A percentile compares a stretch with the other conserved stretches of the same genome.
Evolutionary conservation across 2,113 vertebrate genomes (phyloP).

Genomic region (Thymallus thymallus): DNA sequence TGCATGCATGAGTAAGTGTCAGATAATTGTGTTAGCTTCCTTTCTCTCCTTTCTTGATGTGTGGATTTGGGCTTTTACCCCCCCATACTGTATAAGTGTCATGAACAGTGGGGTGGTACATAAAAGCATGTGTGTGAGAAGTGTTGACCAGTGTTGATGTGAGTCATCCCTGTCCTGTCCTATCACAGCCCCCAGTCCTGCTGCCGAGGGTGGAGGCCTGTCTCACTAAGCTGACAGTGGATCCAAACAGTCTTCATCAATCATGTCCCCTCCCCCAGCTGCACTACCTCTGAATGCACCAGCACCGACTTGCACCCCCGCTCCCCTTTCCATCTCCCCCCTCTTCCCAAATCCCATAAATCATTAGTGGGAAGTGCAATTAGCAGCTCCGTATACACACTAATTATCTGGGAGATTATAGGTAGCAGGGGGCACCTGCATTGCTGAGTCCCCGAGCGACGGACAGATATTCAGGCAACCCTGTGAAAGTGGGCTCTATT

Average conservation of each 20-base stretch:
- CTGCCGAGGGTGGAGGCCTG: too few species aligned
- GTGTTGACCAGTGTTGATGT: neutral
- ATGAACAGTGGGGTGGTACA: too few species aligned
- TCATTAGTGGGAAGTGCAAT: conserved; percentile 90
- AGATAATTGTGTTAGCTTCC: neutral
- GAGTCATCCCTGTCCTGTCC: conserved; percentile 22
- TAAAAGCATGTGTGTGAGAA: neutral
- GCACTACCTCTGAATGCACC: conserved; percentile 69
- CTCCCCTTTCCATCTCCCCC: conserved; percentile 41
- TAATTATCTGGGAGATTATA: conserved; percentile 86
- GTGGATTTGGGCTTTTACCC: neutral
- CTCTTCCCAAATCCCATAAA: conserved; percentile 81
- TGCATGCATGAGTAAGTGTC: neutral
- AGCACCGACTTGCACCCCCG: neutral
- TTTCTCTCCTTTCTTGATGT: too few species aligned
- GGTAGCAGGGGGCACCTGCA: conserved; percentile 82
- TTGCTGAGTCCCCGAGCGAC: conserved; percentile 68
- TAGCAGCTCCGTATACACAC: conserved; percentile 87
- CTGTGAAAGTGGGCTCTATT: conserved; percentile 5
- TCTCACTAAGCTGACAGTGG: conserved; percentile 44
- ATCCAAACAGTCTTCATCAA: conserved; percentile 76
- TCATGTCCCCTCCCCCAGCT: conserved; percentile 87
- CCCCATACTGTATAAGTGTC: neutral
- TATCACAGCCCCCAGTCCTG: too few species aligned
- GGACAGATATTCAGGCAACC: conserved; percentile 62